Base-by-base conservation (phyloP, 1,140 invertebrate species). In the Sinonovacula constricta region DNA sequence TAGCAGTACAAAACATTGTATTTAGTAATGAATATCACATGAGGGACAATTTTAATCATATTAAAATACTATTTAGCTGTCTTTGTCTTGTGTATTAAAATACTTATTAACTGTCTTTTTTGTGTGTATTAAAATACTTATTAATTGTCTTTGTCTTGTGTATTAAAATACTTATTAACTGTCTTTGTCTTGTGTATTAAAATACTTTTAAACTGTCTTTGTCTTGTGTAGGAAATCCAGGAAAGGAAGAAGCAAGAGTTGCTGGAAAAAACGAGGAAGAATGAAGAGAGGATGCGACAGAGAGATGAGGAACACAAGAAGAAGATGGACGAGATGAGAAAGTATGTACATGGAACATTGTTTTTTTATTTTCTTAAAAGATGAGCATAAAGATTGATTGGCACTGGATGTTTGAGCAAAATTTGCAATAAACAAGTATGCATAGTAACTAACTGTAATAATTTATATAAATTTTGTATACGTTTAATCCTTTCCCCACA, bases 321-420 rank as follows among this genome's bases (percentile, higher is more conserved):
- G 31, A 78, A 69, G 45, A 69, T 78, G 63, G 75, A 78, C 28
- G 75, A 78, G 67, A 68, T 78, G 65, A 78, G 57, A 31, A 78
- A 69, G 75, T 78, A 12, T 31, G 59, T 34, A 45, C 18, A 45
- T 7, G 39, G 39, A 45, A 10, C 39, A 45, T 18, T 45, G 7
- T 45, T 45, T 18, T 18, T 45, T 45, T 18, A 45, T 45, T 18
- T 45, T n/a, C n/a, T n/a, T n/a, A n/a, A n/a, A n/a, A n/a, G n/a
- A n/a, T n/a, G n/a, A n/a, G n/a, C n/a, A n/a, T n/a, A n/a, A n/a
- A n/a, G n/a, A n/a, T n/a, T n/a, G n/a, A n/a, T n/a, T n/a, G n/a
- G n/a, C n/a, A n/a, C n/a, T n/a, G n/a, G n/a, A n/a, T n/a, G n/a
- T n/a, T n/a, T n/a, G n/a, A n/a, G n/a, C n/a, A n/a, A n/a, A n/a